phyloP scores from a whole-genome alignment of 2,113 vertebrate genomes.

The Halcyon malimbica region DNA sequence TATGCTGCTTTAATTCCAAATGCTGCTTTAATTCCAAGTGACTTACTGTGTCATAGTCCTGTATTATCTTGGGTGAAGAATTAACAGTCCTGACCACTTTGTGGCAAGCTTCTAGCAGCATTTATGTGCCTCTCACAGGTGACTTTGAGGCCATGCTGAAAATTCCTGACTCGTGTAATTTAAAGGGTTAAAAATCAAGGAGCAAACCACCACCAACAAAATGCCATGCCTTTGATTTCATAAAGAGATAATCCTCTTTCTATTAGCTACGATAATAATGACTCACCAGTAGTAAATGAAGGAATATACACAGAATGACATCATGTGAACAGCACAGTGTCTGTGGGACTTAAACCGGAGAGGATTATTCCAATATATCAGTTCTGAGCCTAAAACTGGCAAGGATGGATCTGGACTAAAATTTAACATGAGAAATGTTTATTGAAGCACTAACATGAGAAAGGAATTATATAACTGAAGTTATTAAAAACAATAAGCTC shows the following conservation, averaged over 20 bases:
- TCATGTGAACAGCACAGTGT: constrained; percentile 54
- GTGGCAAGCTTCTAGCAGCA: not conserved
- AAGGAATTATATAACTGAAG: constrained; percentile 71
- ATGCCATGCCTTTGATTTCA: constrained; percentile 15
- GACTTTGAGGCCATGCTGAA: not conserved
- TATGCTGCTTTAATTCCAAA: not conserved
- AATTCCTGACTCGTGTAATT: not conserved
- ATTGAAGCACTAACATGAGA: constrained; percentile 67
- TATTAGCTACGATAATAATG: constrained; percentile 64
- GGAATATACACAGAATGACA: constrained; percentile 41
- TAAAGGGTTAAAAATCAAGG: constrained; percentile 56
- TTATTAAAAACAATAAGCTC: constrained; percentile 76
- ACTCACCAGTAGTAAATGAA: constrained; percentile 61
- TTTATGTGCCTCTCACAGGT: not conserved
- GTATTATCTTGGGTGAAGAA: not conserved
- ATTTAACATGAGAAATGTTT: constrained; percentile 65
- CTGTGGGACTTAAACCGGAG: constrained; percentile 51
- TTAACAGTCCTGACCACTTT: not conserved
- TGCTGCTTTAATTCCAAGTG: not conserved
- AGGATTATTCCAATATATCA: constrained; percentile 70
- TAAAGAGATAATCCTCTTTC: constrained; percentile 62
- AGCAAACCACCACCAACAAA: not conserved
- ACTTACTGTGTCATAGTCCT: not conserved
- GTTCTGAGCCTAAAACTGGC: constrained; percentile 57
- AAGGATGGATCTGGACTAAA: constrained; percentile 50